These are phyloP conservation scores for Boleophthalmus pectinirostris DNA, from an alignment of 2,113 vertebrate genomes.

Conservation along the genomic window DNA sequence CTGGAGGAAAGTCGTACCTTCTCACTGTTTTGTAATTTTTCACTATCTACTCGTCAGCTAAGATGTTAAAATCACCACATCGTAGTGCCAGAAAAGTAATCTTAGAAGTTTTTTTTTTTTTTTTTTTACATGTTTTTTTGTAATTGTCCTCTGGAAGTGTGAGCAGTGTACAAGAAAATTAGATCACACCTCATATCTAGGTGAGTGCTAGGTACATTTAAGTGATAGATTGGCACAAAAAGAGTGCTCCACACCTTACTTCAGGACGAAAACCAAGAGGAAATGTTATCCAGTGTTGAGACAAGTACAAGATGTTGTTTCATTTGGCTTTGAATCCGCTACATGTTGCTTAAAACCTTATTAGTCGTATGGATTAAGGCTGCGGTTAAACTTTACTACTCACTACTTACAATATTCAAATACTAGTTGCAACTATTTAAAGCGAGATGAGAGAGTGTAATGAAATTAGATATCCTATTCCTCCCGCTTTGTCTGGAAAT, in stretches of 20 bases:
- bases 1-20: slow-evolving; percentile 16
- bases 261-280: background rate
- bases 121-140: slow-evolving; percentile 21
- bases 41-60: background rate
- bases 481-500: slow-evolving; percentile 33
- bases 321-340: background rate
- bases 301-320: background rate
- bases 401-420: slow-evolving; percentile 29
- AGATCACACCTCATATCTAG: slow-evolving; percentile 35
- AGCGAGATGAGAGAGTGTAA: slow-evolving; percentile 55
- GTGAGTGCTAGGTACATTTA: slow-evolving; percentile 21
- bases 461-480: slow-evolving; percentile 54
- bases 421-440: slow-evolving; percentile 41
- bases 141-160: slow-evolving; percentile 35
- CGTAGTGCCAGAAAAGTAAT: slow-evolving; percentile 1
- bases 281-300: slow-evolving; percentile 14
- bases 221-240: slow-evolving; percentile 22
- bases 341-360: background rate
- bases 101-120: background rate
- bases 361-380: background rate
- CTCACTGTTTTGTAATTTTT: slow-evolving; percentile 7
- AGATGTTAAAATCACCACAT: slow-evolving; percentile 25
- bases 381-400: slow-evolving; percentile 9
- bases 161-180: slow-evolving; percentile 34
- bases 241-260: slow-evolving; percentile 19